Conservation (phyloP, 2,797 vertebrate species). For the Sphenopsis melanotis region DNA sequence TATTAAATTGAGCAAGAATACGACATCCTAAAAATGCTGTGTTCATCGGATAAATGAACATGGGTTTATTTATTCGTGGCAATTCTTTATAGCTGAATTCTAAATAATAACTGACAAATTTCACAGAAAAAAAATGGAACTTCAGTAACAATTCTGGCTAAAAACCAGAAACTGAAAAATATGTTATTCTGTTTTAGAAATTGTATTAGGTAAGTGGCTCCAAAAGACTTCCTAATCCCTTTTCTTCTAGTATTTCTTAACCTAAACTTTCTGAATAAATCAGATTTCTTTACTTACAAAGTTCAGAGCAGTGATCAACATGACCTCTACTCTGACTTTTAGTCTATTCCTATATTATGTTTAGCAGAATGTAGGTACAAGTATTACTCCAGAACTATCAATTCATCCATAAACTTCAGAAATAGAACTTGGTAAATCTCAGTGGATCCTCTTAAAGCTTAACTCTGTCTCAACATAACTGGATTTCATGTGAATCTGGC, state of each 20-base stretch:
- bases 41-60: neutral
- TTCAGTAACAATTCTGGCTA: neutral
- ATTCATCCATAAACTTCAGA: neutral
- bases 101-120: neutral
- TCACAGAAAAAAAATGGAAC: neutral
- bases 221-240: neutral
- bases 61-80: neutral
- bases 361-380: neutral
- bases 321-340: neutral
- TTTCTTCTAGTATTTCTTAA: neutral
- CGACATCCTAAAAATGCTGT: neutral
- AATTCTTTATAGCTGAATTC: neutral
- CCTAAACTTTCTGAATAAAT: neutral
- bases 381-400: neutral
- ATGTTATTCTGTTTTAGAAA: neutral
- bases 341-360: neutral
- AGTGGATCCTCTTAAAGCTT: neutral
- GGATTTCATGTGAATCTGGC: neutral
- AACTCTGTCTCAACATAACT: neutral
- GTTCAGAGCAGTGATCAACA: neutral
- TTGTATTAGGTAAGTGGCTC: neutral
- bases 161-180: neutral
- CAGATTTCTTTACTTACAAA: neutral
- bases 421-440: neutral
- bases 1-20: conserved; percentile 1